Base-by-base conservation (phyloP, 2,113 vertebrate species). In the Oostethus manadensis region DNA sequence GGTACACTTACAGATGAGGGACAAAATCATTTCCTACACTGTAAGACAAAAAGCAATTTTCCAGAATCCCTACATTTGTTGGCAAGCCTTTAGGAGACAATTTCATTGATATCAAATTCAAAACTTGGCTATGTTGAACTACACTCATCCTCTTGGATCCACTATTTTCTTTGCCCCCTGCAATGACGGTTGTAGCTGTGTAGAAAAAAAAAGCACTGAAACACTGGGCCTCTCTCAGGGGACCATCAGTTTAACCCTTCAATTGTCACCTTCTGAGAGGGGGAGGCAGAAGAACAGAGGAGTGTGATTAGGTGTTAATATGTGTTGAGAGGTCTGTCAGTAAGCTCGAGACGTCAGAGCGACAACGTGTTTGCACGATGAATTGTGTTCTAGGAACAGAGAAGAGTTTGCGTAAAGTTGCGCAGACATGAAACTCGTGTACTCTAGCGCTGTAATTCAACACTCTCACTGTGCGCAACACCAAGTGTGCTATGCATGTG, bases 161-260 rank as follows among this genome's bases (percentile, higher is more conserved):
- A 46, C 11, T 45, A 45, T 22, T 58, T 62, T 54, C 35, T 42
- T 42, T 42, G 3, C 38, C 38, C 54, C 77, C 59, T 43, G 57
- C 50, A 50, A 51, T 55, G 40, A 62, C 75, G 48, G 72, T 53
- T 44, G 33, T 15, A 26, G 62, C 66, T 60, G 40, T 59, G 70
- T 53, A 17, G 47, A 60, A 69, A 73, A 64, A 22, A 42, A 13
- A 14, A 42, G 38, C 38, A 42, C 38, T 42, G 14, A 74, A 82
- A 84, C 70, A 75, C 71, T 47, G 69, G 58, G 59, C 59, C 49
- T 54, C 23, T 62, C 62, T 58, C n/a, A 56, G 53, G 66, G 75
- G 57, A 48, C 64, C 74, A 77, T 75, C 75, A 76, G 73, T 80
- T 84, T 80, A 87, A 88, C 75, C 82, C 76, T 77, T 83, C 77